phyloP scores from a whole-genome alignment of 2,888 invertebrate genomes.

The Macrosiphum euphorbiae region DNA sequence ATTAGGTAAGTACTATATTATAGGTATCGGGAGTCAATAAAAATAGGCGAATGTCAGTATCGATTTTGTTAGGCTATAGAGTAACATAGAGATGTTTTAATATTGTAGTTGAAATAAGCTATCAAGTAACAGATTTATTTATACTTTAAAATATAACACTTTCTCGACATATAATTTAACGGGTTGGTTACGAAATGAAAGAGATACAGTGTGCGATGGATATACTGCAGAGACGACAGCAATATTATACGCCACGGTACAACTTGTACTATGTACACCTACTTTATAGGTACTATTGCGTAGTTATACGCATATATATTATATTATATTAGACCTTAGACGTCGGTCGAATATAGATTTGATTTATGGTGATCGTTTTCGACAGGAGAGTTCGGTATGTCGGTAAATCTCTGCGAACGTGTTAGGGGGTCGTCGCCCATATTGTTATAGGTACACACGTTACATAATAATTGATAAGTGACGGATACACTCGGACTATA shows the following conservation, averaged over 20 bases:
- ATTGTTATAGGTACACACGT: neutral
- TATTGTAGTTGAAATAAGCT: neutral
- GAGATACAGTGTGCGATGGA: neutral
- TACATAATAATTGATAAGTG: neutral
- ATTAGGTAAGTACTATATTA: neutral
- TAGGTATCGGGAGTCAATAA: neutral
- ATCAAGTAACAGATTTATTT: neutral
- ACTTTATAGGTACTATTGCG: neutral
- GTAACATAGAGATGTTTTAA: no score
- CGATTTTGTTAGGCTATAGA: neutral
- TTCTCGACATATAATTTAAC: neutral
- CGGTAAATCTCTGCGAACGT: neutral
- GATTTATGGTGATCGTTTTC: neutral
- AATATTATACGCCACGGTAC: neutral
- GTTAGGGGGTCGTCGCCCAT: neutral
- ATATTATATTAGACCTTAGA: no score
- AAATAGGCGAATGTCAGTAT: neutral
- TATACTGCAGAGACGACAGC: neutral
- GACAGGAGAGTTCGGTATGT: neutral
- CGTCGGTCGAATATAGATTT: no score
- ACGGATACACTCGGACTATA: neutral
- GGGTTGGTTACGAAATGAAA: neutral
- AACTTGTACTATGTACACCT: neutral
- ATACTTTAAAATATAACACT: neutral
- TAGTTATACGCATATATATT: no score